Conservation (phyloP, 2,888 invertebrate species). For the Resseliella maxima region DNA sequence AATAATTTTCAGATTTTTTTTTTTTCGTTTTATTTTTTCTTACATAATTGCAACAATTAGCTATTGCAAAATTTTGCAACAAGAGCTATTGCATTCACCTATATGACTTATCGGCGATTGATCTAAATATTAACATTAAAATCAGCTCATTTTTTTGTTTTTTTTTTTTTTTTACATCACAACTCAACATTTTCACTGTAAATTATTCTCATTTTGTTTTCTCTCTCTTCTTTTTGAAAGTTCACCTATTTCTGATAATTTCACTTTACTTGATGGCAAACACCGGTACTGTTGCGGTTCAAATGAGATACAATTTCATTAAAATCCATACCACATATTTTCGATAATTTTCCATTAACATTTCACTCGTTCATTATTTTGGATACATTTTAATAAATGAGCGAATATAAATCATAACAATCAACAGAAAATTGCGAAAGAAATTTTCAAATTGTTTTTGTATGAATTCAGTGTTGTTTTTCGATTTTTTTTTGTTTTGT, state of each 20-base stretch:
- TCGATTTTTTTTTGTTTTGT: background rate
- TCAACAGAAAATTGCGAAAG: conserved; percentile 10
- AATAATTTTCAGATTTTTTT: too few relatives aligned
- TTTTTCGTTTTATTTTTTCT: too few relatives aligned
- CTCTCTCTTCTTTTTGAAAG: background rate
- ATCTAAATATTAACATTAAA: too few relatives aligned
- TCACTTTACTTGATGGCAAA: background rate
- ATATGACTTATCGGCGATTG: too few relatives aligned
- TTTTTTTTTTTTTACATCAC: too few relatives aligned
- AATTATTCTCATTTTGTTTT: background rate
- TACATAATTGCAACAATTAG: too few relatives aligned
- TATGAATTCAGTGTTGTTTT: too few relatives aligned
- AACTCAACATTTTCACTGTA: too few relatives aligned
- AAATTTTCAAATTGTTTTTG: background rate
- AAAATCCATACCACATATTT: background rate
- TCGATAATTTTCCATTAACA: background rate
- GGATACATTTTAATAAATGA: background rate
- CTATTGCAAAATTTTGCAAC: too few relatives aligned
- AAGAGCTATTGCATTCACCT: too few relatives aligned
- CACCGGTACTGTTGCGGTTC: too few relatives aligned
- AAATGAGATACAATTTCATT: background rate
- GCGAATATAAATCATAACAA: conserved; percentile 18
- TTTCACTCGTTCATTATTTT: background rate
- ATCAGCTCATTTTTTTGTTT: too few relatives aligned
- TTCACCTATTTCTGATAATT: background rate